Evolutionary conservation across 2,797 vertebrate species (phyloP).

Genomic region (Tragelaphus oryx): DNA sequence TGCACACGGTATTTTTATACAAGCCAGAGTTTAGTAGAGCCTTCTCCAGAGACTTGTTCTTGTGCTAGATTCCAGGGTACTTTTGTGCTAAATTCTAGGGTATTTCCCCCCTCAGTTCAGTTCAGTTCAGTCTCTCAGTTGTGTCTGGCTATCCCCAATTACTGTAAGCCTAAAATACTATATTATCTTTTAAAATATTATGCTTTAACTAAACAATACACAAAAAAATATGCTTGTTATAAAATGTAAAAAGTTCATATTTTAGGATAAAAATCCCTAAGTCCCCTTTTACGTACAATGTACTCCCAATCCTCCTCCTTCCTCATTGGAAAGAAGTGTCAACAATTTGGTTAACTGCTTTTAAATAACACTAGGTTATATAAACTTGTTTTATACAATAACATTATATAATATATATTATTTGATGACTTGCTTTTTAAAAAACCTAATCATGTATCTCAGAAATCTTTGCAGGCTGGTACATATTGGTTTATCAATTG

Average conservation of each 20-base stretch:
- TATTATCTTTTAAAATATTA: not conserved
- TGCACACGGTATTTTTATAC: not conserved
- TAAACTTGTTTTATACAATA: not conserved
- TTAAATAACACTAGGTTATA: not conserved
- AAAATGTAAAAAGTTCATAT: not conserved
- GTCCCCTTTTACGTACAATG: not conserved
- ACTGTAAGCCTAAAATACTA: not conserved
- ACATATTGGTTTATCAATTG: not conserved
- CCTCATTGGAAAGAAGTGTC: not conserved
- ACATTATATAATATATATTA: not conserved
- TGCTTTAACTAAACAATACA: slow-evolving; percentile 6
- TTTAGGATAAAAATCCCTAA: not conserved
- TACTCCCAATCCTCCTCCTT: not conserved
- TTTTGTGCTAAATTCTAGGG: not conserved
- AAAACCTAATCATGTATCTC: not conserved
- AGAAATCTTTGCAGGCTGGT: not conserved
- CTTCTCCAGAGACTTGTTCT: not conserved
- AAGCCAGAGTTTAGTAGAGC: not conserved
- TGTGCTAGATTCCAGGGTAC: not conserved
- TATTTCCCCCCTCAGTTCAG: not conserved
- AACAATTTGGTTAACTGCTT: not conserved
- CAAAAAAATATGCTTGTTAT: not conserved
- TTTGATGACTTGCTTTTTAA: not conserved
- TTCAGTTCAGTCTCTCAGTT: no score
- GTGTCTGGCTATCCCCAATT: not conserved